Percentiles rank a stretch among this genome's conserved stretches.
These are phyloP conservation scores for Drusus annulatus DNA, from an alignment of 1,140 invertebrate species.

Conservation along the genomic window DNA sequence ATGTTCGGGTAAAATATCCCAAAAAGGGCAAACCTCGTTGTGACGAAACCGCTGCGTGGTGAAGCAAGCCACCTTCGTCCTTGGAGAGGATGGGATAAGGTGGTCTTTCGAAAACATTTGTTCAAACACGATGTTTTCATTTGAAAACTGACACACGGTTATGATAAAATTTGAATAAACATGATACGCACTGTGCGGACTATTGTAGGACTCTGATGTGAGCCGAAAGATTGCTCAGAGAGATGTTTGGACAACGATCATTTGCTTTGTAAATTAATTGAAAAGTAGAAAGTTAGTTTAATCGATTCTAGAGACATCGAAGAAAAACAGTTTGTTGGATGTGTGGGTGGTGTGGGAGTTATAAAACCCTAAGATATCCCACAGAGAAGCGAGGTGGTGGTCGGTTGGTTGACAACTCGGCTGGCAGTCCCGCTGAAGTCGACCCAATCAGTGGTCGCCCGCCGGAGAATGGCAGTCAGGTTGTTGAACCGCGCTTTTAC, in stretches of 20 bases:
- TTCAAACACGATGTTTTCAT: constrained; percentile 53
- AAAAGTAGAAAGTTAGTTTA: too few species aligned
- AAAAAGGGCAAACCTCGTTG: neutral
- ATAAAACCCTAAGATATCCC: too few species aligned
- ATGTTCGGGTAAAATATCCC: constrained; percentile 1
- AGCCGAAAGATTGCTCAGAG: too few species aligned
- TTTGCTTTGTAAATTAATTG: too few species aligned
- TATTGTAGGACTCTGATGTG: too few species aligned
- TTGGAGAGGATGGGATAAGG: constrained; percentile 33
- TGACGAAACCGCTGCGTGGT: constrained; percentile 18
- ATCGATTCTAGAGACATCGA: too few species aligned
- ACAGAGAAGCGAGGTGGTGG: too few species aligned
- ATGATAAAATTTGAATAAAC: constrained; percentile 50
- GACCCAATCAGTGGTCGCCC: neutral
- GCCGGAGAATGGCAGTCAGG: neutral
- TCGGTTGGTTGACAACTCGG: too few species aligned
- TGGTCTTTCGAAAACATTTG: constrained; percentile 49
- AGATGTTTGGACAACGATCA: too few species aligned
- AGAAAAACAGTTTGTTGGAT: too few species aligned
- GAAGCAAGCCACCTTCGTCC: constrained; percentile 26
- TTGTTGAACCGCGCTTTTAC: constrained; percentile 23
- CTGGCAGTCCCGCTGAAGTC: neutral
- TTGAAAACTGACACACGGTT: constrained; percentile 52
- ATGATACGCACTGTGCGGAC: neutral
- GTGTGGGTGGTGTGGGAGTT: too few species aligned